Evolutionary conservation across 2,797 vertebrate genomes (phyloP).

Genomic region (Crocidura indochinensis): DNA sequence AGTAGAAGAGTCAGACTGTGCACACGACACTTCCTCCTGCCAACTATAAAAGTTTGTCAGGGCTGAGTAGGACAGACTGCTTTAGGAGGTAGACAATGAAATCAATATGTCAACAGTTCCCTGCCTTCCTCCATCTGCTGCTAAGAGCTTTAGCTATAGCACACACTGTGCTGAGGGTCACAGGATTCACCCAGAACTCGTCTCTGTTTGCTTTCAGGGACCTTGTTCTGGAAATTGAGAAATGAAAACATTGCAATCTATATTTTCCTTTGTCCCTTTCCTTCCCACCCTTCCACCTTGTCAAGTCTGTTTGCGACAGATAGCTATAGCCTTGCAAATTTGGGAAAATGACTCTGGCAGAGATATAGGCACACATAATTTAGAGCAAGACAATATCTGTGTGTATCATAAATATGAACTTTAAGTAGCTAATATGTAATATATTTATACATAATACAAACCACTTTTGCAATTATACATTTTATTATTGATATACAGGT

Average conservation of each 20-base stretch:
- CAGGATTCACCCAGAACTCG: rapidly evolving
- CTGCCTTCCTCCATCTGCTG: conserved; percentile 58
- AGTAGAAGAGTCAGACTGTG: conserved; percentile 42
- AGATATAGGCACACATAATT: not conserved
- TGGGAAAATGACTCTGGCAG: not conserved
- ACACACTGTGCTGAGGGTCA: not conserved
- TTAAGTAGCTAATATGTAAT: not conserved
- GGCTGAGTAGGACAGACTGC: conserved; percentile 33
- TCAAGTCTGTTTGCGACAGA: not conserved
- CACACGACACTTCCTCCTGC: not conserved
- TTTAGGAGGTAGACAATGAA: conserved; percentile 65
- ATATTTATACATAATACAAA: not conserved
- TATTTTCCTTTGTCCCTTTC: not conserved
- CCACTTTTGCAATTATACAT: not conserved
- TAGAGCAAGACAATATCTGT: not conserved
- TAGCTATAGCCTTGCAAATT: not conserved
- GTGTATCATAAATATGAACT: not conserved
- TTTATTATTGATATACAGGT: not conserved
- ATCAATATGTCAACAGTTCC: not conserved
- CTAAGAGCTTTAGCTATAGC: conserved; percentile 9
- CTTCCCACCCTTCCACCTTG: not conserved
- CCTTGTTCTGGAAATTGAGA: not conserved
- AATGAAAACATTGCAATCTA: not conserved
- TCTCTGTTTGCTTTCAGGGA: not conserved
- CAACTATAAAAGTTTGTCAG: conserved; percentile 39